Evolutionary conservation across 2,888 invertebrate genomes (phyloP), one percentile per base, ranked within the genome.

Genomic region (Beris morrisii): DNA sequence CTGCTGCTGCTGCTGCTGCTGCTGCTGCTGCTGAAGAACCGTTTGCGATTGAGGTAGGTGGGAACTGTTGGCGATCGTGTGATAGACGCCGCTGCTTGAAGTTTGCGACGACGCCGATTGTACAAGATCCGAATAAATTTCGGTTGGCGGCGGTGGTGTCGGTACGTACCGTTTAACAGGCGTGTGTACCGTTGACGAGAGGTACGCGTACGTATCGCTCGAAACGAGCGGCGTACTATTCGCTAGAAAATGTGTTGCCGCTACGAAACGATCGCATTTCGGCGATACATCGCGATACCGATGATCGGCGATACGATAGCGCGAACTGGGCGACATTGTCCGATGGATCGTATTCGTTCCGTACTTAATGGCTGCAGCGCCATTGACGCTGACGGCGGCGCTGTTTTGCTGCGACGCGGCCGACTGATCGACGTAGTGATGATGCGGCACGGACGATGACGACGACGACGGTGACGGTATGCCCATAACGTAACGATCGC

Each of bases 91-190:
- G 43, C 52, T 66, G 12, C 31, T 57, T 4, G 57, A 38, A n/a
- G 57, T 50, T 22, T 68, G 65, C 38, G 73, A 70, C 30, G 73
- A 67, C 43, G 72, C 70, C 50, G 73, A 70, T 44, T 70, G 69
- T 7, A 67, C 52, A 9, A 72, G 70, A 9, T 75, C 75, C 1
- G 72, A 69, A 52, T 73, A 79, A 0, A 76, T 56, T 58, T 80
- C 78, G 48, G 71, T 73, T 5, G 76, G 71, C 48, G 80, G 75
- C 4, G 81, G 79, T 22, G 81, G 81, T 5, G 80, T 80, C 4
- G 81, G 81, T 13, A 81, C 76, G 67, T 81, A 81, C 0, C 81
- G 77, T 59, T 81, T 81, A 0, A 81, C 78, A 3, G 81, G 81
- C 5, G 81, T 81, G 67, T 81, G 81, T 5, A 79, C 80, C 12